Base-by-base conservation (phyloP, 1,140 invertebrate species). In the Varroa destructor region DNA sequence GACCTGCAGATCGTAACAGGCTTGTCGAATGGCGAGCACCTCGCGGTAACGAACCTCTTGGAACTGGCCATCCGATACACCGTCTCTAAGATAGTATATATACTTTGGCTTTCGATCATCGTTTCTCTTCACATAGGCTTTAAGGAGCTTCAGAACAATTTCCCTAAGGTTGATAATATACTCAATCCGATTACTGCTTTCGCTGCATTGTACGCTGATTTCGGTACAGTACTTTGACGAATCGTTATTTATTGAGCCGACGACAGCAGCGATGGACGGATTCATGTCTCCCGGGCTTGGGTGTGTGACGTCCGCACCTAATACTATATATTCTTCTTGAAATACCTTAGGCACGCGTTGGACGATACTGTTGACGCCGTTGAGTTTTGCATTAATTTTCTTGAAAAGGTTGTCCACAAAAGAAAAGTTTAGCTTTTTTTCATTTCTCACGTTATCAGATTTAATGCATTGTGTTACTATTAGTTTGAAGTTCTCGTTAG, bases 251-350 rank as follows among this genome's bases (percentile, higher is more conserved):
- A 74, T 43, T 55, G 72, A 74, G 10, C 75, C 75, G 56, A 76
- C 75, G 3, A 86, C 85, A 0, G 90, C 90, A 25, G 90, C 90
- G 56, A 93, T 87, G 61, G 90, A 92, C 0, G 90, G 89, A 25
- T 86, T 85, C 0, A 56, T 76, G 77, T 89, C 88, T 0, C 88
- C 87, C 14, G 76, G 71, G 1, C 87, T 85, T 0, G 89, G 89
- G 83, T 93, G 90, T 0, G 89, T 91, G 0, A 91, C 89, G 81
- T 93, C 91, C 37, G 89, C 90, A 0, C 91, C 90, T 54, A 92
- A 79, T 14, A 89, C 83, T 82, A 92, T 88, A 0, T 81, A 79
- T 4, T 12, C 36, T 1, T 82, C 82, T 0, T 74, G 43, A 6
- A 85, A 74, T 73, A 83, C 46, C 73, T 56, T 8, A 1, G 56